Evolutionary conservation across 1,140 invertebrate species (phyloP), one percentile per base, ranked within the genome.

Genomic region (Drosophila sp.): DNA sequence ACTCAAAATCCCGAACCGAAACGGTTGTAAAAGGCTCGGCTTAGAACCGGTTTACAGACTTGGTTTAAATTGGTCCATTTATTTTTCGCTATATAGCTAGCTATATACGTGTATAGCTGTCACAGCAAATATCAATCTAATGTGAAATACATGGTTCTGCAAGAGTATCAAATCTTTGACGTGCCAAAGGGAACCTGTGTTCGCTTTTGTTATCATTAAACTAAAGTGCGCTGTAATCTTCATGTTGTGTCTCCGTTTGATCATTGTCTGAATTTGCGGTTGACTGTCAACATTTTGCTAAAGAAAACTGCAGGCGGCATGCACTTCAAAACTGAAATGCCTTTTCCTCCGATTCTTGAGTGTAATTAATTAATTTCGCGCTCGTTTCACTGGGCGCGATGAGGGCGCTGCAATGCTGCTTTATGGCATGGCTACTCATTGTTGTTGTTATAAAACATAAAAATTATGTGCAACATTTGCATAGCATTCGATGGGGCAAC

Each of bases 311-410:
- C 71, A 61, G 75, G 65, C 41, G 38, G 38, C 32, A 14, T 40
- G 69, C 71, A 64, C 77, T 69, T 76, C 50, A 72, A 58, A 63
- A 62, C 73, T 82, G 72, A 89, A 89, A 81, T 89, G 80, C 71
- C 61, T 90, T 89, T 90, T 90, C 89, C 89, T 90, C 74, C 34
- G 36, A 56, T 46, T 67, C 76, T 82, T 57, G 80, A 90, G 89
- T 90, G 83, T 90, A 90, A 90, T 90, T 90, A 90, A 90, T 90
- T 90, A 90, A 90, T 90, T 86, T 78, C 48, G 74, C 27, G 61
- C 78, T 79, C 69, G 53, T 61, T 63, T 61, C 11, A 34, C 21
- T 48, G 21, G 36, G 34, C 40, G 25, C 7, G 6, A n/a, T 21
- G 7, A 14, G 50, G 29, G 16, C 50, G 29, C 29, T 53, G 14